phyloP scores from a whole-genome alignment of 2,888 invertebrate genomes.

The Brassicogethes aeneus region DNA sequence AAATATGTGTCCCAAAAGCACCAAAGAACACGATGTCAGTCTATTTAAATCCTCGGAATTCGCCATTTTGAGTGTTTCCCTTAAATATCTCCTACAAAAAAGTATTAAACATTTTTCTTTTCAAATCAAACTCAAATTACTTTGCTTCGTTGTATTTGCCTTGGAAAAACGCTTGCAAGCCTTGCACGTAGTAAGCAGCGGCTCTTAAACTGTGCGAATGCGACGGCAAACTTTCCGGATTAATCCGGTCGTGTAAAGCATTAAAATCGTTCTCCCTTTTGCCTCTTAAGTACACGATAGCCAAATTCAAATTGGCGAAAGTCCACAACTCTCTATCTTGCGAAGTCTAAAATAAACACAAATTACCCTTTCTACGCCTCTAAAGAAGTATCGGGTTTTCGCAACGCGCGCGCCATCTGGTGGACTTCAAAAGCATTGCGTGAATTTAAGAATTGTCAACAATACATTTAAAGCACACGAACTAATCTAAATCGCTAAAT shows the following conservation, averaged over 20 bases:
- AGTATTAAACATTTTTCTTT: slow-evolving; percentile 1
- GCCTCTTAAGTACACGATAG: slow-evolving; percentile 89
- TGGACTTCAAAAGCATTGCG: too few species aligned
- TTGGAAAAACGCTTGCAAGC: slow-evolving; percentile 94
- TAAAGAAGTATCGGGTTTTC: too few species aligned
- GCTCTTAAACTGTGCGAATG: slow-evolving; percentile 91
- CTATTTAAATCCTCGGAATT: slow-evolving; percentile 97
- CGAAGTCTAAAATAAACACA: slow-evolving; percentile 53
- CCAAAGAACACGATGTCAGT: slow-evolving; percentile 90
- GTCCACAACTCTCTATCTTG: slow-evolving; percentile 86
- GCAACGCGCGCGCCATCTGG: too few species aligned
- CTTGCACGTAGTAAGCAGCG: slow-evolving; percentile 95
- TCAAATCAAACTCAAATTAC: slow-evolving; percentile 48
- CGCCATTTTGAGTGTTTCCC: slow-evolving; percentile 96
- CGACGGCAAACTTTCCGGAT: slow-evolving; percentile 83
- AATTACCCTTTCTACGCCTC: background rate
- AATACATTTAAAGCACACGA: background rate
- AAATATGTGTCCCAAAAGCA: slow-evolving; percentile 93
- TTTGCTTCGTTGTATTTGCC: slow-evolving; percentile 95
- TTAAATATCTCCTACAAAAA: slow-evolving; percentile 68
- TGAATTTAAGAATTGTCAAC: too few species aligned
- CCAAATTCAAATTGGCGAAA: slow-evolving; percentile 92
- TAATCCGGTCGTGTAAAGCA: slow-evolving; percentile 80
- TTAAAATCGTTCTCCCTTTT: slow-evolving; percentile 83
- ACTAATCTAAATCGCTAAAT: background rate